These are phyloP conservation scores for Diplodus sargus DNA, from an alignment of 2,797 vertebrate species.

Conservation along the genomic window DNA sequence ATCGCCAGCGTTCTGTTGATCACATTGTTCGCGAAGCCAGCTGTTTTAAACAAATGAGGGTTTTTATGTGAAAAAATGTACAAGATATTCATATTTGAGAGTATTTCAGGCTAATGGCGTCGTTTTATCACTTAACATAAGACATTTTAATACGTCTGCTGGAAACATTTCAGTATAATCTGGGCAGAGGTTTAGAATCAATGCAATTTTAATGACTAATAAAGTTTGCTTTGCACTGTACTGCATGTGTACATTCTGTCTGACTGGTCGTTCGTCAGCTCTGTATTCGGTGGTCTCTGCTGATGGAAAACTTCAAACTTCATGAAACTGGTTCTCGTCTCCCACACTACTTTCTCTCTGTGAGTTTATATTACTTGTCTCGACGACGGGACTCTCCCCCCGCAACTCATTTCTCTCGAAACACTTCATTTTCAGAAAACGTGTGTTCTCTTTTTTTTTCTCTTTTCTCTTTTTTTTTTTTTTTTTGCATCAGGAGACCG, in stretches of 20 bases:
- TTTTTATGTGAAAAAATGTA: constrained; percentile 12
- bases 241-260: constrained; percentile 53
- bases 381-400: constrained; percentile 78
- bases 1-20: constrained; percentile 55
- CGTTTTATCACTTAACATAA: constrained; percentile 23
- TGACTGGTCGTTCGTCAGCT: constrained; percentile 68
- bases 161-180: constrained; percentile 17
- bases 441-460: constrained; percentile 47
- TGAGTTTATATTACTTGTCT: constrained; percentile 83
- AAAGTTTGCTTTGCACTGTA: constrained; percentile 35
- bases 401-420: constrained; percentile 84
- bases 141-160: background rate
- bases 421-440: constrained; percentile 85
- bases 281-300: constrained; percentile 76
- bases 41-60: constrained; percentile 37
- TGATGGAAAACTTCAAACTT: constrained; percentile 81
- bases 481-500: constrained; percentile 56
- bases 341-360: constrained; percentile 81
- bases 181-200: constrained; percentile 27
- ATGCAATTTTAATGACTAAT: constrained; percentile 43
- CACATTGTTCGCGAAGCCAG: constrained; percentile 58
- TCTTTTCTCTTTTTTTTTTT: constrained; percentile 40
- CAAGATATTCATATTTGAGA: constrained; percentile 19
- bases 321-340: constrained; percentile 81
- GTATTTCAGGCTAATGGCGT: background rate